Base-by-base conservation (phyloP, 2,888 invertebrate genomes). In the Drosophila peninsularis region DNA sequence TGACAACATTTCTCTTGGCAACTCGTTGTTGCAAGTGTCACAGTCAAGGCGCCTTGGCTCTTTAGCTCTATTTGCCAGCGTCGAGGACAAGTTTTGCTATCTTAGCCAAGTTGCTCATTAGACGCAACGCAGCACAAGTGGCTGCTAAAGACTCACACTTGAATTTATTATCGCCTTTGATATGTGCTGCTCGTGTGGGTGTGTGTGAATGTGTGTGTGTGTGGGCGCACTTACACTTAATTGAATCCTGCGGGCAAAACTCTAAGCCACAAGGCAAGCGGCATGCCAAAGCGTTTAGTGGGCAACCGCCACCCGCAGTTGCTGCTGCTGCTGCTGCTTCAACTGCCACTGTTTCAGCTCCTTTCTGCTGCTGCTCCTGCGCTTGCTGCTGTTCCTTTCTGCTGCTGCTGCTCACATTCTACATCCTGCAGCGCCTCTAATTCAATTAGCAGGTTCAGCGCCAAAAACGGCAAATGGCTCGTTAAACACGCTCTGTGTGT, bases 391-490 rank as follows among this genome's bases (percentile, higher is more conserved):
- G 9, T 24, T 41, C 11, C 17, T n/a, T 45, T 10, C n/a, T 47
- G 10, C 54, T 56, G 70, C 70, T 76, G 62, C 27, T 30, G 24
- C 58, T 76, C 58, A 71, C 60, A 63, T 69, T 54, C 64, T 49
- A 66, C 70, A 69, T 79, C 62, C 65, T 70, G 80, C 68, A 75
- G 87, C 80, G 78, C 54, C 76, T 84, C 85, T 85, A 85, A 85
- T 85, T 85, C 89, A 85, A 85, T 85, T 85, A 85, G 89, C 89
- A 89, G 88, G 89, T 85, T 85, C 88, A 89, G 82, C 88, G 85
- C 88, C 89, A 87, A 87, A 89, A 89, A 88, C 79, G 67, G 89
- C 88, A 88, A 85, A 85, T 85, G 85, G 86, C 85, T 85, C 89
- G 88, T 85, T 85, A 89, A 85, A 85, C 85, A 85, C 82, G 88